Base-by-base conservation (phyloP, 2,113 vertebrate species). In the Plecotus auritus region DNA sequence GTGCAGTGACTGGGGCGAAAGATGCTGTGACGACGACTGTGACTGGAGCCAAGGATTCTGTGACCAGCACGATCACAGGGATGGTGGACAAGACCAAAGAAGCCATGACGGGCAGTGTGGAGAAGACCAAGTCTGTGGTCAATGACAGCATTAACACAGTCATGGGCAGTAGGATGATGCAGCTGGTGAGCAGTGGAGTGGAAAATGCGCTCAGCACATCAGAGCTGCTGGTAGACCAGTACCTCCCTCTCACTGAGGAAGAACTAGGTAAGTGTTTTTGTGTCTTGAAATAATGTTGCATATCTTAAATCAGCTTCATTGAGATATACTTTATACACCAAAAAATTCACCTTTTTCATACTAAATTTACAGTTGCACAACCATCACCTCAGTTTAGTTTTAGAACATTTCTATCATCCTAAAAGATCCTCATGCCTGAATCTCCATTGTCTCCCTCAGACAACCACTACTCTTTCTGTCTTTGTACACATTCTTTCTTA, bases 61-160 rank as follows among this genome's bases (percentile, higher is more conserved):
- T 99, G 89, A 98, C 99, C 11, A 98, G 97, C 89, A 99, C 98
- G 0, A 98, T 99, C 90, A 98, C 96, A 72, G 98, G 98, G 86
- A 97, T 99, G 69, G 89, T 98, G 90, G 98, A 93, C 93, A 98
- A 97, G 96, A 98, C 98, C 40, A 98, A 98, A 85, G 99, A 98
- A 9, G 99, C 98, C 0, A 97, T 99, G 96, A 98, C 99, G 73
- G 99, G 97, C 16, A 97, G 99, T 0, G 93, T 99, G 97, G 98
- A 99, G 96, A 99, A 98, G 94, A 99, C 99, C 45, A 99, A 96
- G 87, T 98, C 98, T 0, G 98, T 98, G 30, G 99, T 99, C 10
- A 98, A 72, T 56, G 99, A 97, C 76, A 97, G 98, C 30, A 98
- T 99, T 89, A 98, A 98, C 97, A 99, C 98, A 0, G 98, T 99